phyloP scores from a whole-genome alignment of 2,113 vertebrate genomes.

The Scatophagus argus region DNA sequence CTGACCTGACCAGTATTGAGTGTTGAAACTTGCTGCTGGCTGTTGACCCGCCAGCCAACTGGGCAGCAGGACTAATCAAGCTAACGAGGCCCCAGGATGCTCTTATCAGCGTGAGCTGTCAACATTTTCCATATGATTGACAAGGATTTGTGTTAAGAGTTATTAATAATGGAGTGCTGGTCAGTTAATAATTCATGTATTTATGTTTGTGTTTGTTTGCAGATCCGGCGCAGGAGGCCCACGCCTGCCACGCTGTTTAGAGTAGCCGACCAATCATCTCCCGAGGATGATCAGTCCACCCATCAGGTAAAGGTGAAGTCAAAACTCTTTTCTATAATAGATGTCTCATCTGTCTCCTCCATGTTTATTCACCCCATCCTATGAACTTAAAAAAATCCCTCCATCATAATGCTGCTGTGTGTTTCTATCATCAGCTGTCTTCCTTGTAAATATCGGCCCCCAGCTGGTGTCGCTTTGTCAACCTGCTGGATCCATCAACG shows the following conservation, averaged over 20 bases:
- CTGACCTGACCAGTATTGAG: constrained; percentile 5
- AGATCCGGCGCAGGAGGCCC: constrained; percentile 94
- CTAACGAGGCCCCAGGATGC: not conserved
- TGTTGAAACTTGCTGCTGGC: constrained; percentile 12
- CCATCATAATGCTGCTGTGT: not conserved
- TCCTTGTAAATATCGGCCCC: not conserved
- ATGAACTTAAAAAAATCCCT: not conserved
- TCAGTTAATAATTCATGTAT: constrained; percentile 38
- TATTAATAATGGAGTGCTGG: constrained; percentile 49
- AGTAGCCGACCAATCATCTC: constrained; percentile 92
- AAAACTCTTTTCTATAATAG: constrained; percentile 37
- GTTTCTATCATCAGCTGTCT: not conserved
- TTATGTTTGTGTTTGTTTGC: constrained; percentile 38
- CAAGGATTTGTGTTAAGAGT: not conserved
- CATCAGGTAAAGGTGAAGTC: constrained; percentile 83
- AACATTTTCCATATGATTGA: constrained; percentile 42
- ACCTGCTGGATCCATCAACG: not conserved
- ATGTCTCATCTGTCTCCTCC: constrained; percentile 11
- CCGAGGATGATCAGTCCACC: constrained; percentile 85
- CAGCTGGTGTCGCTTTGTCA: not conserved
- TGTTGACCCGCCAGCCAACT: constrained; percentile 27
- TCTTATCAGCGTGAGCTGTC: constrained; percentile 5
- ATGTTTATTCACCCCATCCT: not conserved
- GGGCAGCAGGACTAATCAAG: constrained; percentile 33
- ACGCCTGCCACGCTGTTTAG: constrained; percentile 94